Conservation (phyloP, 2,888 invertebrate species). For the Adelphocoris suturalis region DNA sequence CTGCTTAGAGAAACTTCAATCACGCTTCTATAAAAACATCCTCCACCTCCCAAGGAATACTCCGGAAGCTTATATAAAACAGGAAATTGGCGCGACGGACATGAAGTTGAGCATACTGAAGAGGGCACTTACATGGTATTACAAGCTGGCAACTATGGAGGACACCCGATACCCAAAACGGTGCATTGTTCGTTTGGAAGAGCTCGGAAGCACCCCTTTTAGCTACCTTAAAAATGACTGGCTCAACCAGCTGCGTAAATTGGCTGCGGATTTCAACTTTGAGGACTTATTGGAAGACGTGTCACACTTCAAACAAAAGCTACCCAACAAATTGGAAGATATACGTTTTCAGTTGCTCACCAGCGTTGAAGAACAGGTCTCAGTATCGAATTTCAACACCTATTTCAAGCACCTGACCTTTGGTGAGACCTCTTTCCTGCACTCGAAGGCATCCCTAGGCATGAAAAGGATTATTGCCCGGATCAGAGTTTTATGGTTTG, state of each 20-base stretch:
- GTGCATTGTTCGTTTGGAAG: slow-evolving; percentile 45
- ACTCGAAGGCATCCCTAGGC: slow-evolving; percentile 29
- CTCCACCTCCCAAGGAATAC: slow-evolving; percentile 43
- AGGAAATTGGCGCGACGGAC: background rate
- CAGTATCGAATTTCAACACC: slow-evolving; percentile 6
- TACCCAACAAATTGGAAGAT: slow-evolving; percentile 35
- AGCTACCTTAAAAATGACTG: slow-evolving; percentile 38
- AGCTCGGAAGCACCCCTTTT: slow-evolving; percentile 36
- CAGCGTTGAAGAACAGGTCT: background rate
- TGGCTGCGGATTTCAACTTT: slow-evolving; percentile 33
- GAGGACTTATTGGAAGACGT: slow-evolving; percentile 51
- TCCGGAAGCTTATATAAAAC: slow-evolving; percentile 18
- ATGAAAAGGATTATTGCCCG: slow-evolving; percentile 52
- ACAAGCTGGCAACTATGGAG: slow-evolving; percentile 37
- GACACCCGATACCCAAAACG: slow-evolving; percentile 45
- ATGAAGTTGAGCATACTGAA: slow-evolving; percentile 39
- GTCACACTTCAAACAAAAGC: slow-evolving; percentile 34
- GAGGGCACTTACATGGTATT: slow-evolving; percentile 33
- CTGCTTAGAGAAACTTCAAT: background rate
- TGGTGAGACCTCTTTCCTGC: background rate
- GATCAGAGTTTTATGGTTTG: slow-evolving; percentile 13
- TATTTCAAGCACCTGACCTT: slow-evolving; percentile 17
- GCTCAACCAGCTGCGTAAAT: slow-evolving; percentile 52
- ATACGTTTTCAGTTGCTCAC: slow-evolving; percentile 34
- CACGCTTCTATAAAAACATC: slow-evolving; percentile 10